These are phyloP conservation scores for Hyla sarda DNA, from an alignment of 2,113 vertebrate genomes.

Conservation along the genomic window DNA sequence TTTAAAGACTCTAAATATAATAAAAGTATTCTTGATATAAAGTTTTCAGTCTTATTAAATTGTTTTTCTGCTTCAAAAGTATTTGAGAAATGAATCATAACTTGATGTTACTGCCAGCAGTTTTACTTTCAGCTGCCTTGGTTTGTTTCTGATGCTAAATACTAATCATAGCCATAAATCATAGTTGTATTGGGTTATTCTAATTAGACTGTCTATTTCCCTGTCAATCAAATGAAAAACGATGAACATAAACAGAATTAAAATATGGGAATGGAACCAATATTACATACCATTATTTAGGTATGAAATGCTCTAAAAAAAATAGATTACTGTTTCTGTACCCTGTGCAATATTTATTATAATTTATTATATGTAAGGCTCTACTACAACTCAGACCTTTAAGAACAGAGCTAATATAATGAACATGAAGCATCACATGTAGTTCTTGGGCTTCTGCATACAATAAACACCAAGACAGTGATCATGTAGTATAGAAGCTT, in stretches of 20 bases:
- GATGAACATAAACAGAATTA: background rate
- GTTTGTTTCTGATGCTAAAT: background rate
- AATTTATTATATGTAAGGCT: background rate
- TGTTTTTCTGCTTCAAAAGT: background rate
- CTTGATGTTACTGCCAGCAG: background rate
- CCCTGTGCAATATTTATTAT: background rate
- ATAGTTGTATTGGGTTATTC: background rate
- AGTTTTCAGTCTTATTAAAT: background rate
- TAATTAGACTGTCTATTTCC: background rate
- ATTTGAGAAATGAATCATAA: constrained; percentile 4
- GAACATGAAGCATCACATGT: background rate
- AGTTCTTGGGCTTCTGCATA: background rate
- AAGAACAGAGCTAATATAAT: background rate
- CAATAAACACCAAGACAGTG: background rate
- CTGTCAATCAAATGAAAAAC: background rate
- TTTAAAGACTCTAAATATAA: background rate
- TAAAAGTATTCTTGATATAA: background rate
- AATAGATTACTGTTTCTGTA: background rate
- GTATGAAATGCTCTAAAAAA: background rate
- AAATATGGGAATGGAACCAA: background rate
- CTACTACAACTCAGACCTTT: background rate
- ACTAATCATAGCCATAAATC: constrained; percentile 2
- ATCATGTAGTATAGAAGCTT: background rate
- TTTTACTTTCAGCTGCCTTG: background rate
- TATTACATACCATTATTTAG: background rate